Conservation (phyloP, 2,113 vertebrate species). For the Oostethus manadensis region DNA sequence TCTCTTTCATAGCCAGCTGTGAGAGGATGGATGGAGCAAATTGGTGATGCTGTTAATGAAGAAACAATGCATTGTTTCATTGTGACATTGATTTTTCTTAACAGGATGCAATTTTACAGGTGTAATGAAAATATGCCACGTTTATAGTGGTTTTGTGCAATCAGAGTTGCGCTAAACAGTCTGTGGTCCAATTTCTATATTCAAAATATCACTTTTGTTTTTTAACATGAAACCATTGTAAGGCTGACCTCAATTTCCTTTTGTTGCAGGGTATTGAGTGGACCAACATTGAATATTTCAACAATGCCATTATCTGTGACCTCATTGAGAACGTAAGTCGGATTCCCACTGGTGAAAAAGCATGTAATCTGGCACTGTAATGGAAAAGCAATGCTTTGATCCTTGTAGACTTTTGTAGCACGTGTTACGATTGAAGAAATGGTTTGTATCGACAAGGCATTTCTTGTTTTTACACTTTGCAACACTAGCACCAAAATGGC, state of each 20-base stretch:
- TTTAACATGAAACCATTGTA: slow-evolving; percentile 4
- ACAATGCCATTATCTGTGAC: slow-evolving; percentile 96
- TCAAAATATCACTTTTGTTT: slow-evolving; percentile 1
- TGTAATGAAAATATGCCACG: not conserved
- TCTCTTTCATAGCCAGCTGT: slow-evolving; percentile 4
- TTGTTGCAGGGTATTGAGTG: slow-evolving; percentile 89
- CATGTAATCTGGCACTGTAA: not conserved
- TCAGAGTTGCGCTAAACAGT: not conserved
- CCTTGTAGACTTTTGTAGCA: not conserved
- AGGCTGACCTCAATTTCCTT: slow-evolving; percentile 38
- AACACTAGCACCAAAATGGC: slow-evolving; percentile 79
- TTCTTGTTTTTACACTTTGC: not conserved
- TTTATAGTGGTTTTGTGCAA: too few species aligned
- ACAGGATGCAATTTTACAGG: too few species aligned
- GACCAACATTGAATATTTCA: slow-evolving; percentile 99
- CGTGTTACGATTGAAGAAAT: too few species aligned
- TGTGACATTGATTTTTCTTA: too few species aligned
- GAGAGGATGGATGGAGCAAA: slow-evolving; percentile 1
- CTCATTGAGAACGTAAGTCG: slow-evolving; percentile 98
- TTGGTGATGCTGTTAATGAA: not conserved
- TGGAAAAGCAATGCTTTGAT: not conserved
- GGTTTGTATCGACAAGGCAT: not conserved
- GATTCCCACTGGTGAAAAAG: slow-evolving; percentile 4
- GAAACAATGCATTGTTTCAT: not conserved
- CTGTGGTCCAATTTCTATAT: not conserved